Evolutionary conservation across 64 coral and sea anemone species (phyloP).

Genomic region (Pachyseris speciosa): DNA sequence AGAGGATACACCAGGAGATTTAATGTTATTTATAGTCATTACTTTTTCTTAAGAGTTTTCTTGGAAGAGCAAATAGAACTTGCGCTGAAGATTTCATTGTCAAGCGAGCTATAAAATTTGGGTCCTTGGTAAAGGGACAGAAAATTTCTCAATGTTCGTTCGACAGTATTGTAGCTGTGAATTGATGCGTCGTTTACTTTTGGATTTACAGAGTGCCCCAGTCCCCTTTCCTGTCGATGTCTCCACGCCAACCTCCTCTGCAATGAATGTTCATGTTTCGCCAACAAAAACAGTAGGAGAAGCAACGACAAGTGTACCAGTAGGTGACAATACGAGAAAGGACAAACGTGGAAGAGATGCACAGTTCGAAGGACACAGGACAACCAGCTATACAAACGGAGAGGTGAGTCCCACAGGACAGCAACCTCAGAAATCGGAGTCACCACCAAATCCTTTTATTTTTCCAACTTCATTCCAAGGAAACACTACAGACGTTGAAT

Average conservation of each 20-base stretch:
- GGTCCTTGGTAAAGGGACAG: too few relatives aligned
- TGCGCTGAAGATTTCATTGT: too few relatives aligned
- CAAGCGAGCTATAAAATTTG: too few relatives aligned
- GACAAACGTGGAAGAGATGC: neutral
- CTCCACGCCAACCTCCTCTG: slow-evolving; percentile 8
- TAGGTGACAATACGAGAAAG: slow-evolving; percentile 10
- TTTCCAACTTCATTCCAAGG: slow-evolving; percentile 16
- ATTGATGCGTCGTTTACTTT: neutral
- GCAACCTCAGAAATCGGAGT: neutral
- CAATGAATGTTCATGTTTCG: neutral
- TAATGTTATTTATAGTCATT: too few relatives aligned
- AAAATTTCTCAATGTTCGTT: too few relatives aligned
- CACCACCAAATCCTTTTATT: slow-evolving; percentile 22
- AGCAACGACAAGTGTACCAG: neutral
- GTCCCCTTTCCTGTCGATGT: neutral
- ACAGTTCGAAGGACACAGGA: neutral
- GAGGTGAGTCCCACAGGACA: slow-evolving; percentile 27
- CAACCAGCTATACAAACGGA: neutral
- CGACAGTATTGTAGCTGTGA: too few relatives aligned
- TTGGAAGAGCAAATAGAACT: too few relatives aligned
- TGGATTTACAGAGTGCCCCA: slow-evolving; percentile 13
- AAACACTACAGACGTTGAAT: neutral
- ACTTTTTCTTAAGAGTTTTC: too few relatives aligned
- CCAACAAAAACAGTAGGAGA: slow-evolving; percentile 31
- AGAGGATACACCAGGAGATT: too few relatives aligned